Evolutionary conservation across 2,113 vertebrate species (phyloP).

Genomic region (Centropristis striata): DNA sequence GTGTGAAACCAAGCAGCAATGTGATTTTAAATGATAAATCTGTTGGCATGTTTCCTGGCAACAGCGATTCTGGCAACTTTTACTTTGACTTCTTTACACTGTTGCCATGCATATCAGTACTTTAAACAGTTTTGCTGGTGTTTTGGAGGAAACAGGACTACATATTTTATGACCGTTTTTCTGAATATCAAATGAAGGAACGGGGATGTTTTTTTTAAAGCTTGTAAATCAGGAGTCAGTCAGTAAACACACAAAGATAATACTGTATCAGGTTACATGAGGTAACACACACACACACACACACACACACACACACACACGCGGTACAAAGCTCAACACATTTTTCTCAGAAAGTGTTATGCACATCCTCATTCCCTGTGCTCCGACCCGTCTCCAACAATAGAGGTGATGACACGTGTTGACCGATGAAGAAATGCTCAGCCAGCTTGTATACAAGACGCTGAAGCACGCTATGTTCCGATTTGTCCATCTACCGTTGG

Average conservation of each 20-base stretch:
- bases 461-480: neutral
- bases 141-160: neutral
- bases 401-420: neutral
- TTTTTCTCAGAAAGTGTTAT: neutral
- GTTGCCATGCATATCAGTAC: neutral
- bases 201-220: neutral
- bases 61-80: neutral
- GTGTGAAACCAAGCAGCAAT: neutral
- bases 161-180: neutral
- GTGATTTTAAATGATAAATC: neutral
- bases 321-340: neutral
- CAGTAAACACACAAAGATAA: conserved; percentile 9
- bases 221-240: neutral
- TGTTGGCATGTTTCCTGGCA: neutral
- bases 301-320: no score
- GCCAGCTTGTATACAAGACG: neutral
- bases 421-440: neutral
- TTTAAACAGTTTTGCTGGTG: neutral
- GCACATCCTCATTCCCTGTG: neutral
- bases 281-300: neutral
- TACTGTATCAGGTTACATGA: neutral
- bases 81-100: neutral
- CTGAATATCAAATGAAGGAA: neutral
- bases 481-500: neutral
- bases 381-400: neutral